Base-by-base conservation (phyloP, 2,797 vertebrate genomes). In the Steatocranus sp. region DNA sequence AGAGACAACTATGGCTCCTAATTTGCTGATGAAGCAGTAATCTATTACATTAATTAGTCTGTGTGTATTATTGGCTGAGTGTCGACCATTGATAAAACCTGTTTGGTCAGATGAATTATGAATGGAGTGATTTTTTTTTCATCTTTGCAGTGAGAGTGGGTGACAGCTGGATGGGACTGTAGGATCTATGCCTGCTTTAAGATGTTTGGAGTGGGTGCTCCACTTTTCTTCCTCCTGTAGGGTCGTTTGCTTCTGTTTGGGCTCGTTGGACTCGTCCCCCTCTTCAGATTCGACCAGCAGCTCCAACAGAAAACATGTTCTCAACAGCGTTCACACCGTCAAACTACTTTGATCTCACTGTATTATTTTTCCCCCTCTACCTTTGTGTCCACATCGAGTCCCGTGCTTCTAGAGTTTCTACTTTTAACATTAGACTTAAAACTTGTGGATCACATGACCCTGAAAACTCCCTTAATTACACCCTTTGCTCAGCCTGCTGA, bases 251-350 rank as follows among this genome's bases (percentile, higher is more conserved):
- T 34, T 38, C 58, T 20, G 58, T 38, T 63, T 7, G 11, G 32
- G 58, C 2, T 63, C 18, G 1, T 20, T 63, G 11, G 32, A 3
- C 27, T 58, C 9, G 15, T 18, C 5, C 0, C 0, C 0, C 27
- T 58, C 32, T 0, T 38, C 58, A 63, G 58, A 5, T 63, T 20
- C 5, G 18, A 36, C 17, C 30, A 36, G 30, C 56, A 23, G 34
- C 36, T 20, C 61, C 34, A 38, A 14, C 61, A 38, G n/a, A 12
- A 66, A 38, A 38, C 58, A 3, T 3, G 32, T 0, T 36, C 58
- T 38, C 58, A 1, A 38, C n/a, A 2, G 11, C 11, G 5, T 38
- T 20, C n/a, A 14, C 18, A 0, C 0, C 11, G 2, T 30, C 25
- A 56, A 25, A 8, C 25, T 7, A 11, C 2, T n/a, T 1, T 61